phyloP scores from a whole-genome alignment of 1,140 invertebrate genomes.

The Physella acuta region DNA sequence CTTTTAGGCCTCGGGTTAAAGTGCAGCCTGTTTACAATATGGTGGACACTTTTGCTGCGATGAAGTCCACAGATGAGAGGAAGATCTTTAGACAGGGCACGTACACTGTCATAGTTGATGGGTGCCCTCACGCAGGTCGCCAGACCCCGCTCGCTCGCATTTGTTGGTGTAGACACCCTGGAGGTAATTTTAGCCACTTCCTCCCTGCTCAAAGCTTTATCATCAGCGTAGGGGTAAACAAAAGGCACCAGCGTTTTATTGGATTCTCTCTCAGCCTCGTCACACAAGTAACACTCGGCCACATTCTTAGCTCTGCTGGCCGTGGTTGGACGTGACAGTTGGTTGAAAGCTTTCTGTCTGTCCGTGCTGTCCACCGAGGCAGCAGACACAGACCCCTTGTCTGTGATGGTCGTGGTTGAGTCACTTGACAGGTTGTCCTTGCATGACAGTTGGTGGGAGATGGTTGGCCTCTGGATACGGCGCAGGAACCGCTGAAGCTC shows the following conservation, averaged over 20 bases:
- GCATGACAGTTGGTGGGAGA: conserved; percentile 1
- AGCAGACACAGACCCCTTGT: neutral
- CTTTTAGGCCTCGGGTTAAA: no score
- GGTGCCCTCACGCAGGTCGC: conserved; percentile 8
- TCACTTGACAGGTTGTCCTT: neutral
- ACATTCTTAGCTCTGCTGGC: conserved; percentile 28
- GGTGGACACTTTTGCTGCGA: conserved; percentile 22
- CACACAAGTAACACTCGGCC: conserved; percentile 26
- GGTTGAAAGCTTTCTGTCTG: conserved; percentile 22
- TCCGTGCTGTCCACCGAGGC: conserved; percentile 9
- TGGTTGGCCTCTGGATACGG: conserved; percentile 26
- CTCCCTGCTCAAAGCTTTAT: conserved; percentile 8
- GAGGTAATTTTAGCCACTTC: conserved; percentile 24
- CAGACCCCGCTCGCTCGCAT: neutral
- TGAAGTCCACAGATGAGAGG: conserved; percentile 29
- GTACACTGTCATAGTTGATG: conserved; percentile 8
- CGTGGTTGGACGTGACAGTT: conserved; percentile 30
- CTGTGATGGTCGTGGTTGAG: neutral
- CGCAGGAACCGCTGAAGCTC: conserved; percentile 27
- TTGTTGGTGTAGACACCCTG: conserved; percentile 23
- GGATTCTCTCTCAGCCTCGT: conserved; percentile 13
- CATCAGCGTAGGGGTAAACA: conserved; percentile 27
- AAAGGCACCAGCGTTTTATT: conserved; percentile 28
- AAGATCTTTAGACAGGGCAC: neutral
- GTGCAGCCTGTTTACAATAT: conserved; percentile 29